A percentile compares a stretch with the other conserved stretches of the same genome.
Conservation (phyloP, 2,113 vertebrate species). For the Eonycteris spelaea region DNA sequence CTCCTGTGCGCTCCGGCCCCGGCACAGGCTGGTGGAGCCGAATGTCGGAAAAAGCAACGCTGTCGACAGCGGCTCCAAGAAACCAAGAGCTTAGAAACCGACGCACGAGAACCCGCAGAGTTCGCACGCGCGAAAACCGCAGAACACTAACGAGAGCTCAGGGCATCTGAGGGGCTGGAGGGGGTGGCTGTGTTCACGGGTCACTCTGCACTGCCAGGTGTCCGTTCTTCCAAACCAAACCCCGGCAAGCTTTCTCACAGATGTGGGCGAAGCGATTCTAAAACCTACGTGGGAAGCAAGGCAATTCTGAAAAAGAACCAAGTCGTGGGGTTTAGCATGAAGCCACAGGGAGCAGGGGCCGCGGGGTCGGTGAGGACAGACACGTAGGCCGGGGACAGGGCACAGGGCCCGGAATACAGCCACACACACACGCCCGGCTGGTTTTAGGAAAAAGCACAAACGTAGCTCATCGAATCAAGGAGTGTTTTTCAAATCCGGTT, state of each 20-base stretch:
- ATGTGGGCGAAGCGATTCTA: neutral
- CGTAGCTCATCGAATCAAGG: too few relatives aligned
- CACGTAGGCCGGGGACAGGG: neutral
- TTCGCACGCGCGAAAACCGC: neutral
- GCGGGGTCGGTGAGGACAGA: too few relatives aligned
- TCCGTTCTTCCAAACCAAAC: neutral
- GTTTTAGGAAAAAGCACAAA: neutral
- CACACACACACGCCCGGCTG: rapidly evolving
- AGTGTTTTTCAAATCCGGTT: neutral
- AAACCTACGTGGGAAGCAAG: neutral
- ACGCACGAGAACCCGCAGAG: too few relatives aligned
- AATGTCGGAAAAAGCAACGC: too few relatives aligned
- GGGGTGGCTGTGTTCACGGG: neutral
- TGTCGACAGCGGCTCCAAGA: too few relatives aligned
- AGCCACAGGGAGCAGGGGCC: too few relatives aligned
- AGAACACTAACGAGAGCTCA: too few relatives aligned
- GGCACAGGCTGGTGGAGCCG: too few relatives aligned
- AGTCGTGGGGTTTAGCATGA: rapidly evolving
- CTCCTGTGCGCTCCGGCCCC: too few relatives aligned
- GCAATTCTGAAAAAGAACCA: neutral
- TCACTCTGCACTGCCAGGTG: rapidly evolving
- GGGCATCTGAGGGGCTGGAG: neutral
- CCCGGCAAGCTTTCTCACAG: neutral
- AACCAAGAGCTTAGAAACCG: too few relatives aligned
- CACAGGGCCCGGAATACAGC: neutral